Conservation (phyloP, 2,888 invertebrate genomes). For the Scrobipalpa costella region DNA sequence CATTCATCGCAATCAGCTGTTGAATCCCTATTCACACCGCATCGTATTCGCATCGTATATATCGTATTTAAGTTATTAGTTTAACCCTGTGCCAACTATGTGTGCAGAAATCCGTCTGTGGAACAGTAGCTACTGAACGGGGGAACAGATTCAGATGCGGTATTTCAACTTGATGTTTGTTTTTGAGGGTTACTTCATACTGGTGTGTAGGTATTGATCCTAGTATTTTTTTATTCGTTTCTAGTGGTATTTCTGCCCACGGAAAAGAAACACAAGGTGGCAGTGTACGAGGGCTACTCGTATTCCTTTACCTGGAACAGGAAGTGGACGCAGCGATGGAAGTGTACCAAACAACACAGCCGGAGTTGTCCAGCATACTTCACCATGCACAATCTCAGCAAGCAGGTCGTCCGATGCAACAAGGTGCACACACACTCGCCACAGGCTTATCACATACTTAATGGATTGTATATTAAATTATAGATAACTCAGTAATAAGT, state of each 20-base stretch:
- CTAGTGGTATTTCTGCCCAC: neutral
- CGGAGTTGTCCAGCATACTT: neutral
- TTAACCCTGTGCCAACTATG: no score
- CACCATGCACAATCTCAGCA: neutral
- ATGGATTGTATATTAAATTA: neutral
- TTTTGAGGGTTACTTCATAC: no score
- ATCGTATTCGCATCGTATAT: no score
- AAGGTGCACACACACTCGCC: conserved; percentile 3
- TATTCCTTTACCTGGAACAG: neutral
- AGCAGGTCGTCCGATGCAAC: neutral
- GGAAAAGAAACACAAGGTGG: neutral
- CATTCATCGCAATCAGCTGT: no score
- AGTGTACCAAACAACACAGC: neutral
- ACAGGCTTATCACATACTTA: neutral
- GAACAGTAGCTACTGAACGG: no score
- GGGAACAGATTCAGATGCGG: no score
- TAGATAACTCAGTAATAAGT: neutral
- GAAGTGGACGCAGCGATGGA: conserved; percentile 5
- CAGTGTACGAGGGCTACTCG: neutral
- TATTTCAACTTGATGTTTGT: no score
- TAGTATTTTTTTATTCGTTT: neutral
- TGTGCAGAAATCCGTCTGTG: no score
- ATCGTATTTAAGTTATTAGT: no score
- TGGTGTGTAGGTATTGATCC: no score
- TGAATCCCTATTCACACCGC: no score